A percentile compares a stretch with the other conserved stretches of the same genome.
These are phyloP conservation scores for Allygus modestus DNA, from an alignment of 2,888 invertebrate genomes.

Conservation along the genomic window DNA sequence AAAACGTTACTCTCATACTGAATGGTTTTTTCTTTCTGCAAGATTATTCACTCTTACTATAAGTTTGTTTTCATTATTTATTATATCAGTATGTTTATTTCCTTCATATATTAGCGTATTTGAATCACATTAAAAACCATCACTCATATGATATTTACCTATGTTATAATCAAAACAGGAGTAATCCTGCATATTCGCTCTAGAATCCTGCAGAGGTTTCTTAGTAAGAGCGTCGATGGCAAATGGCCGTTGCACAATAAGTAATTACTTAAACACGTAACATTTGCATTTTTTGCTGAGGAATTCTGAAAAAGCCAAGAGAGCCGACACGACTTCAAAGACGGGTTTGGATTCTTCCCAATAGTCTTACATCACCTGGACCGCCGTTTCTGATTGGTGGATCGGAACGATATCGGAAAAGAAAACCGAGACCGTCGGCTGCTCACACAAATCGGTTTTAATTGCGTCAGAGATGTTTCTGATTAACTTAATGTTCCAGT, in stretches of 20 bases:
- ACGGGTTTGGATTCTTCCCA: slow-evolving; percentile 7
- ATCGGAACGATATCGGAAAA: slow-evolving; percentile 40
- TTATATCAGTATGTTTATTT: no score
- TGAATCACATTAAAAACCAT: no score
- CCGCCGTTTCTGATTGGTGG: slow-evolving; percentile 4
- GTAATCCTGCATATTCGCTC: no score
- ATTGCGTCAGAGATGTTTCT: slow-evolving; percentile 55
- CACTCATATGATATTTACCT: no score
- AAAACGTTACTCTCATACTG: no score
- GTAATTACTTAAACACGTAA: slow-evolving; percentile 2
- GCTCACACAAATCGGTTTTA: slow-evolving; percentile 53
- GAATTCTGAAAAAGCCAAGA: slow-evolving; percentile 4
- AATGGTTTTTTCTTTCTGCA: no score
- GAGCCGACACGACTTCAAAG: slow-evolving; percentile 17
- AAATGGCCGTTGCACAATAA: background rate
- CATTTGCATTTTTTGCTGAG: background rate
- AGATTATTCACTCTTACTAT: no score
- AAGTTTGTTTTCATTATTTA: no score
- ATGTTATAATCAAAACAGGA: no score
- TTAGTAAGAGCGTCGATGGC: background rate
- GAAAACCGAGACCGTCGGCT: slow-evolving; percentile 38
- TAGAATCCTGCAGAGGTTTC: no score
- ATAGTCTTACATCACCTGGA: slow-evolving; percentile 42
- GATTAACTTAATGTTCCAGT: slow-evolving; percentile 55
- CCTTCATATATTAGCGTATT: no score